Conservation (phyloP, 2,113 vertebrate species). For the Pontoporia blainvillei region DNA sequence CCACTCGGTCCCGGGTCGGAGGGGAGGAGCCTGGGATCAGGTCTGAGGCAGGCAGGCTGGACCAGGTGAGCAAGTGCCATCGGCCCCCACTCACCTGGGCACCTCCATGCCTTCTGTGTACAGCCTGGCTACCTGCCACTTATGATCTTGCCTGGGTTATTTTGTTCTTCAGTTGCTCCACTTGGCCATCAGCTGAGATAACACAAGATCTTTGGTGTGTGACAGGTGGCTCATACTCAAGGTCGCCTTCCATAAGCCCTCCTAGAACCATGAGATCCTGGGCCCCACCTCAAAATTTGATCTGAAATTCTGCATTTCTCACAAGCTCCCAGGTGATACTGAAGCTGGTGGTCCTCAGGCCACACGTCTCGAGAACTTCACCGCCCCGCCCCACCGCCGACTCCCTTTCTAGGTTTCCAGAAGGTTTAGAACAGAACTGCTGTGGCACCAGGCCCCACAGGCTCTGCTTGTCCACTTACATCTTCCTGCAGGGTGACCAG, state of each 20-base stretch:
- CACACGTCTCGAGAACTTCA: neutral
- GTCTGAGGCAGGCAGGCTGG: neutral
- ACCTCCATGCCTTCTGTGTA: neutral
- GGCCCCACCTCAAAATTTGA: neutral
- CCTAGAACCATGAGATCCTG: neutral
- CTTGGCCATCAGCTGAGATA: neutral
- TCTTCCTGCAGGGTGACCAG: neutral
- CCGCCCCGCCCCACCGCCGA: accelerated
- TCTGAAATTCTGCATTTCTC: neutral
- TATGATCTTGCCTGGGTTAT: too few relatives aligned
- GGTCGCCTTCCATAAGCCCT: neutral
- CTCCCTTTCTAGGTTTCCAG: too few relatives aligned
- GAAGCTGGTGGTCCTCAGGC: neutral
- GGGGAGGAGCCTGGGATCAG: neutral
- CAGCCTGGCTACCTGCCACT: neutral
- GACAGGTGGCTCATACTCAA: accelerated
- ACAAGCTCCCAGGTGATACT: neutral
- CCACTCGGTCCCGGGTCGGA: neutral
- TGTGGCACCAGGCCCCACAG: accelerated
- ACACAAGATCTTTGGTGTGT: too few relatives aligned
- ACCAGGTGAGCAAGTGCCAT: accelerated
- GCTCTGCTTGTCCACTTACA: neutral
- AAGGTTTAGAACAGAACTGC: neutral
- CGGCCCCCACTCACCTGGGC: neutral
- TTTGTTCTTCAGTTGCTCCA: neutral